Evolutionary conservation across 2,113 vertebrate species (phyloP), one percentile per base, ranked within the genome.

Genomic region (Psettodes erumei): DNA sequence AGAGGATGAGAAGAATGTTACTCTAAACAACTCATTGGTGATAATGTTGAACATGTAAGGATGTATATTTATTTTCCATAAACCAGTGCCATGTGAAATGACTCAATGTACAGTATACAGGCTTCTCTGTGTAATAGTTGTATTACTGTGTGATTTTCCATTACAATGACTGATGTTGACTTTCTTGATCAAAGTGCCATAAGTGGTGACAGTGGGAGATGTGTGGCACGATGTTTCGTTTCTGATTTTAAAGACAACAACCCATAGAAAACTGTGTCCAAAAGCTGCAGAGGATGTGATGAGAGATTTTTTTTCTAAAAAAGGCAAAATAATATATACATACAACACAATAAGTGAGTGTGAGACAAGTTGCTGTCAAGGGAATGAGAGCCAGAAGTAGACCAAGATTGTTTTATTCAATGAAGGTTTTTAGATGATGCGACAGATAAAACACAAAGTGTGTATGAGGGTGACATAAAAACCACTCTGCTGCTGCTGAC

Each of bases 401-500:
- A 47, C n/a, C 4, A 33, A 40, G 56, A 62, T 55, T 5, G n/a
- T 61, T 71, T 54, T 56, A 67, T 54, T 71, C 33, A 15, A 73
- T 48, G 6, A 37, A 48, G 56, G 21, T 42, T 33, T 73, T 51
- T 45, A 51, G 48, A 62, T 72, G 3, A 76, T 67, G 77, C 43
- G 35, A 75, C 38, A 75, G 86, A 76, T 73, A 79, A 82, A 84
- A 86, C 85, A 80, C 83, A 82, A 83, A 81, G 75, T 81, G 59
- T 48, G 71, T 74, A 61, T 3, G 42, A 78, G 62, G 40, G 71
- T 78, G 81, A 51, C 28, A 72, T 73, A 45, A 68, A 58, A 47
- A 54, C 53, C 62, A 75, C 78, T 77, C 81, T 87, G 90, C 83
- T 90, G 89, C 85, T 92, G 90, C 75, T 83, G 81, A 68, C 11